Evolutionary conservation across 2,797 vertebrate species (phyloP), one percentile per base, ranked within the genome.

Genomic region (Esox lucius): DNA sequence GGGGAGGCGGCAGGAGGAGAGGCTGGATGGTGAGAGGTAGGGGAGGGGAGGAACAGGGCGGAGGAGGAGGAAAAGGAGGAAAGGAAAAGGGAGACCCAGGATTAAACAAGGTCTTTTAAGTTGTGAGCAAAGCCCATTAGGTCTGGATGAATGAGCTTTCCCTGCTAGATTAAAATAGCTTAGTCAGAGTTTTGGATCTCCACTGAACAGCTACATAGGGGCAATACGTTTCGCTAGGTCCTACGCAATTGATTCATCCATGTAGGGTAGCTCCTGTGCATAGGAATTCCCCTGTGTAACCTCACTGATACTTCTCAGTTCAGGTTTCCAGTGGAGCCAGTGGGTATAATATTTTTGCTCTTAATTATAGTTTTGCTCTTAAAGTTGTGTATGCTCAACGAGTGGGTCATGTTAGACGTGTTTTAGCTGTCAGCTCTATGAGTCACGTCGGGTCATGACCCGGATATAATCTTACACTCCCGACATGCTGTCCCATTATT

Each of bases 381-480:
- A 53, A 22, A n/a, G 19, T 24, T n/a, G 56, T 24, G 24, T 61
- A 24, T 61, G 9, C 56, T 61, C 56, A 24, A 61, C 22, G 22
- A 61, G 56, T 24, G 56, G n/a, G 9, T 24, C 56, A 12, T 61
- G 56, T 61, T 61, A 12, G 56, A 24, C 24, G 11, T 13, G 61
- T 22, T 42, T 42, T 4, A 56, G 35, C n/a, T n/a, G 61, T 73
- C 75, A 79, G 3, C 48, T 48, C 13, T 80, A 48, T 62, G 48
- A 72, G 22, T 61, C 56, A 56, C 82, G 56, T 39, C 71, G 76
- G 53, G 61, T 39, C 71, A 79, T 70, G 76, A 71, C 69, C 0
- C 46, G 15, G 7, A 81, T 72, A 71, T 42, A 24, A 24, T 46
- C 42, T n/a, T 64, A 74, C 49, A 79, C 70, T 62, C 11, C 75